Conservation (phyloP, 2,797 vertebrate species). For the Gymnothorax reevesii region DNA sequence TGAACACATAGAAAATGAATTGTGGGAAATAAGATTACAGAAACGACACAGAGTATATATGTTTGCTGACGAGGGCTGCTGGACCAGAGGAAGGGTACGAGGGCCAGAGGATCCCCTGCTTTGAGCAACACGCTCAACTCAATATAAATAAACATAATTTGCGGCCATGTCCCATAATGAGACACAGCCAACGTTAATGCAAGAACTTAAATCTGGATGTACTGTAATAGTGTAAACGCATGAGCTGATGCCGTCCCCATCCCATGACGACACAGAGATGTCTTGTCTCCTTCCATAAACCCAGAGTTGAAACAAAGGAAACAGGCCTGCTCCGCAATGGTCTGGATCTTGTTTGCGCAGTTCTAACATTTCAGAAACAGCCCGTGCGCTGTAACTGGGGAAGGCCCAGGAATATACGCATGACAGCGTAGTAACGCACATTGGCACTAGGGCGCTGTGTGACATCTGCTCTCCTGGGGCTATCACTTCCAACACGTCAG, state of each 20-base stretch:
- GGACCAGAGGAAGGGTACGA: slow-evolving; percentile 9
- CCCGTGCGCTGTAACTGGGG: not conserved
- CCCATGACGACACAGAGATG: slow-evolving; percentile 26
- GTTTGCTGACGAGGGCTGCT: slow-evolving; percentile 9
- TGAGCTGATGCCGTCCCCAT: not conserved
- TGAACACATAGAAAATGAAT: slow-evolving; percentile 23
- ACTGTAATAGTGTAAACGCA: slow-evolving; percentile 14
- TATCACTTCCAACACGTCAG: slow-evolving; percentile 25
- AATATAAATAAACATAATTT: slow-evolving; percentile 28
- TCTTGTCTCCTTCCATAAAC: slow-evolving; percentile 27
- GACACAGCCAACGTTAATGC: slow-evolving; percentile 7
- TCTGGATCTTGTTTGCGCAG: slow-evolving; percentile 30
- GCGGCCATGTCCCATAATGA: slow-evolving; percentile 13
- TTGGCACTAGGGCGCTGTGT: slow-evolving; percentile 24
- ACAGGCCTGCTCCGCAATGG: slow-evolving; percentile 5
- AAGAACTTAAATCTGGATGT: slow-evolving; percentile 24
- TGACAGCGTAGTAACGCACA: not conserved
- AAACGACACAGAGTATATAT: slow-evolving; percentile 29
- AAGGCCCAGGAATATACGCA: not conserved
- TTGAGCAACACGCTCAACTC: slow-evolving; percentile 24
- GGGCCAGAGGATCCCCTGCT: not conserved
- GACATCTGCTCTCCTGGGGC: slow-evolving; percentile 5
- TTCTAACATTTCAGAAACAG: slow-evolving; percentile 24
- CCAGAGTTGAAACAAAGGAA: slow-evolving; percentile 27
- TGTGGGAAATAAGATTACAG: slow-evolving; percentile 29